phyloP scores from a whole-genome alignment of 2,113 vertebrate genomes.

The Danio rerio region DNA sequence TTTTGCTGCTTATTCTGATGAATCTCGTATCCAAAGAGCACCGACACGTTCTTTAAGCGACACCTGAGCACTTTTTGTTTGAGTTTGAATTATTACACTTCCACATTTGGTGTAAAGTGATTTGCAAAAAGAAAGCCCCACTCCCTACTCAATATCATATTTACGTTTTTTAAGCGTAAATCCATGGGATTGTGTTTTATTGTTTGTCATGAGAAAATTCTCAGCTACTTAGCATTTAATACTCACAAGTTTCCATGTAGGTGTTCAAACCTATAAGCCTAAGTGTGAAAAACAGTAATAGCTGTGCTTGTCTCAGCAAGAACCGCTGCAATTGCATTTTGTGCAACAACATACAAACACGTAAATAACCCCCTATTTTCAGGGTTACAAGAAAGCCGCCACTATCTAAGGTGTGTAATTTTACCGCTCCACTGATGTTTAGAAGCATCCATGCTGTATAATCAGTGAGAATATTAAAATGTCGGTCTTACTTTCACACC shows the following conservation, averaged over 20 bases:
- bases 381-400: neutral
- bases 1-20: no score
- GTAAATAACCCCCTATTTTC: conserved; percentile 14
- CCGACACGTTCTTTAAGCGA: no score
- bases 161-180: no score
- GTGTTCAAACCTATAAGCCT: neutral
- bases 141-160: no score
- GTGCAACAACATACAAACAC: conserved; percentile 1
- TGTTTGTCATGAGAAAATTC: neutral
- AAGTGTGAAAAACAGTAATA: neutral
- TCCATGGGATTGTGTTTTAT: neutral
- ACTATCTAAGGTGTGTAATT: neutral
- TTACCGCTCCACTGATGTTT: neutral
- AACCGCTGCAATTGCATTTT: neutral
- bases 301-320: neutral
- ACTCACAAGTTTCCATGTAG: no score
- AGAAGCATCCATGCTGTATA: neutral
- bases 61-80: no score
- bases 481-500: conserved; percentile 5
- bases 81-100: no score
- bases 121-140: no score
- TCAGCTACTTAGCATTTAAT: neutral
- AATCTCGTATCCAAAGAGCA: no score
- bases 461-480: conserved; percentile 4
- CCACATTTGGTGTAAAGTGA: no score